Evolutionary conservation across 2,888 invertebrate species (phyloP), one percentile per base, ranked within the genome.

Genomic region (Drosophila siamana): DNA sequence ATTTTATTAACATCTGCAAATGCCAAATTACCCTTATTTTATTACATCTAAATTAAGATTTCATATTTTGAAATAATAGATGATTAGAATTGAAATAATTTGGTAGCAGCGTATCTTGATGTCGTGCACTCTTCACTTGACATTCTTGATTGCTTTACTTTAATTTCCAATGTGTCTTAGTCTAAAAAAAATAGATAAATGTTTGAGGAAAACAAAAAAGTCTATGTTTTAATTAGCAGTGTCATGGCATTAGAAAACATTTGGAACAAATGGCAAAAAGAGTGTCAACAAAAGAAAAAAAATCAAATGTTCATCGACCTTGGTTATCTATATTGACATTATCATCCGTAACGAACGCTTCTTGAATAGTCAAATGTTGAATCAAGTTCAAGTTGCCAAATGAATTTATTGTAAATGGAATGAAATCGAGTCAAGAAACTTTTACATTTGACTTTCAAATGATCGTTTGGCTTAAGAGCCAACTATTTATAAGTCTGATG

Each of bases 371-470:
- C 13, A 15, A 7, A 52, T 28, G 15, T n/a, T 60, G 47, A 80
- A 76, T 66, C 56, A 79, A 86, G 68, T 66, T 76, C 66, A 67
- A 44, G 48, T 50, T 56, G n/a, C 33, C n/a, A 70, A 65, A 76
- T 70, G 41, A 44, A 80, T 63, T 67, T 56, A 52, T 19, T 57
- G 41, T 40, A 61, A 75, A 50, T 63, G 38, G 72, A 64, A 41
- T 52, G 64, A 55, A 59, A 50, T 66, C 46, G 69, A 63, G 43
- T 52, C 64, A 69, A 68, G 81, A 86, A 69, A 78, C 74, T 80
- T 60, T 54, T 36, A 13, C 55, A 82, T 82, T 87, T 84, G 87
- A 70, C 68, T 82, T 82, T 78, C 50, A 87, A 82, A 82, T 82
- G 47, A 60, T 33, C 51, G 50, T 43, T 9, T 24, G 28, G 40